Evolutionary conservation across 2,888 invertebrate genomes (phyloP).

Genomic region (Parthenolecanium corni): DNA sequence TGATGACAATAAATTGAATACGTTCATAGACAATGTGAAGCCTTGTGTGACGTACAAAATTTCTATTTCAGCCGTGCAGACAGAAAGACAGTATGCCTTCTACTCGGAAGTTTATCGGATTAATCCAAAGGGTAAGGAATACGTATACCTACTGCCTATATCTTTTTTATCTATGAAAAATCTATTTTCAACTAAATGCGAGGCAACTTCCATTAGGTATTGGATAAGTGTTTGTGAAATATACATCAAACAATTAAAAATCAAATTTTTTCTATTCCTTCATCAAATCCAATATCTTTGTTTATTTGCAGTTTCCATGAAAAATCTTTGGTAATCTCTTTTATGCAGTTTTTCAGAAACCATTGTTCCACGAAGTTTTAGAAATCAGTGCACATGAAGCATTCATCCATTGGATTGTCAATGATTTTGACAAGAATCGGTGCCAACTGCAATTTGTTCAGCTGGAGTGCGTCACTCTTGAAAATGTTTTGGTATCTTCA

Average conservation of each 20-base stretch:
- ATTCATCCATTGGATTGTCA: background rate
- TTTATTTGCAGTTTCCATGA: too few species aligned
- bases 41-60: slow-evolving; percentile 1
- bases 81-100: background rate
- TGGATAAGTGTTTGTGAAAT: too few species aligned
- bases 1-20: background rate
- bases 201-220: too few species aligned
- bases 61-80: background rate
- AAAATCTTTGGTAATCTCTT: too few species aligned
- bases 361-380: too few species aligned
- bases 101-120: background rate
- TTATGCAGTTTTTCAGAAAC: too few species aligned
- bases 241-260: too few species aligned
- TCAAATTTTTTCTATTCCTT: too few species aligned
- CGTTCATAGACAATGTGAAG: background rate
- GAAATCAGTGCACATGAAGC: background rate
- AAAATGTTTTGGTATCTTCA: background rate
- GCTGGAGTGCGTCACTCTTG: background rate
- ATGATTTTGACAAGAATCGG: background rate
- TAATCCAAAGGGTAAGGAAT: background rate
- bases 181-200: too few species aligned
- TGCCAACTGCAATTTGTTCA: background rate
- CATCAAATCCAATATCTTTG: too few species aligned
- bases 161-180: too few species aligned
- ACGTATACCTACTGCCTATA: too few species aligned